These are phyloP conservation scores for Myotis lucifugus DNA, from an alignment of 2,113 vertebrate genomes.

Conservation along the genomic window DNA sequence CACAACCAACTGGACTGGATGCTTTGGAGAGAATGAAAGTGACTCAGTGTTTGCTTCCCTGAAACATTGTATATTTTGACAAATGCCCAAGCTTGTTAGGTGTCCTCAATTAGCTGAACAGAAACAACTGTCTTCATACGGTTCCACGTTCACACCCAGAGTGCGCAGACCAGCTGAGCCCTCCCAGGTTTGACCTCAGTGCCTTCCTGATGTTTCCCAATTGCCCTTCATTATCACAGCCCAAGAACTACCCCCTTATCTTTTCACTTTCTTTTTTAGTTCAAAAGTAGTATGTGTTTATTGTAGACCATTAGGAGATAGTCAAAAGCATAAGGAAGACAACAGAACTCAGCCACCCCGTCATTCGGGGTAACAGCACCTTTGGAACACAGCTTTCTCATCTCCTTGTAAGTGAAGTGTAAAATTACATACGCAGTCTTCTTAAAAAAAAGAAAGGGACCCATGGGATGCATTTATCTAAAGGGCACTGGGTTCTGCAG, in stretches of 20 bases:
- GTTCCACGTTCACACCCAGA: not conserved
- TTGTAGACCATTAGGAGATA: not conserved
- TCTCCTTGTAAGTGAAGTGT: rapidly evolving
- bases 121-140: rapidly evolving
- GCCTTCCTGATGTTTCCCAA: not conserved
- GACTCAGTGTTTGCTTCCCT: not conserved
- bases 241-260: not conserved
- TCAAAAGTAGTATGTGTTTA: not conserved
- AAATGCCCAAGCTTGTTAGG: not conserved
- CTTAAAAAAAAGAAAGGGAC: not conserved
- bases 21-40: not conserved
- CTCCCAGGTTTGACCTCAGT: not conserved
- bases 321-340: not conserved
- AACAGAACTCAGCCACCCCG: not conserved
- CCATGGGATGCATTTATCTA: rapidly evolving
- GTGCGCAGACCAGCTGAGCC: rapidly evolving
- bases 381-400: not conserved
- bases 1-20: not conserved
- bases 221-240: not conserved
- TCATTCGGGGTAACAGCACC: rapidly evolving
- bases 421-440: rapidly evolving
- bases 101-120: not conserved
- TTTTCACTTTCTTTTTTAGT: not conserved
- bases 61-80: not conserved
- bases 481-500: not conserved